Percentiles rank a stretch among this genome's conserved stretches.
Conservation (phyloP, 1,140 invertebrate species). For the Drosophila ironensis region DNA sequence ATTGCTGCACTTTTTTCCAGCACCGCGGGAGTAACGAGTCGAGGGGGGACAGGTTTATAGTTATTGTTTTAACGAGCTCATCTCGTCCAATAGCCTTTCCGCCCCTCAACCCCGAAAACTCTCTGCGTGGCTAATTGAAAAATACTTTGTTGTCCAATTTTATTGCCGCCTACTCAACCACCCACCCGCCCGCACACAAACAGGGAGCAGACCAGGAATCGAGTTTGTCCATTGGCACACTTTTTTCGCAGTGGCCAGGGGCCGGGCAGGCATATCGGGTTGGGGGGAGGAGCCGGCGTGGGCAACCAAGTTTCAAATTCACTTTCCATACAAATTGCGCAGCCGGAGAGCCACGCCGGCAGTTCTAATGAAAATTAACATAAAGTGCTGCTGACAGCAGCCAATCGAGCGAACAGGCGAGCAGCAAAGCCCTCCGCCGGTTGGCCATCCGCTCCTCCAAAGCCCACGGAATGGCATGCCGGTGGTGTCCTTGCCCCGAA, state of each 20-base stretch:
- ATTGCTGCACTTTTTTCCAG: conserved; percentile 61
- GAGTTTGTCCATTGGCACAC: conserved; percentile 56
- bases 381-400: conserved; percentile 79
- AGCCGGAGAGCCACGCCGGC: conserved; percentile 56
- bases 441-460: not conserved
- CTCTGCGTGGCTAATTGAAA: conserved; percentile 67
- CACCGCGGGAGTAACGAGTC: not conserved
- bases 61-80: conserved; percentile 75
- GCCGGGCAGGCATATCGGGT: not conserved
- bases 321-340: conserved; percentile 78
- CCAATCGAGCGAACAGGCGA: conserved; percentile 67
- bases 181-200: not conserved
- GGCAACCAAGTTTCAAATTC: conserved; percentile 68
- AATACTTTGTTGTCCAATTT: conserved; percentile 78
- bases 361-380: conserved; percentile 78
- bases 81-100: conserved; percentile 16
- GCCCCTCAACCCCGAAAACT: conserved; percentile 2
- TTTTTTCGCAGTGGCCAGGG: conserved; percentile 38
- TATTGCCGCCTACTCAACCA: conserved; percentile 37
- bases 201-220: conserved; percentile 17
- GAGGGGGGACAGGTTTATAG: conserved; percentile 42
- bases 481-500: conserved; percentile 52
- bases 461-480: conserved; percentile 18
- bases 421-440: not conserved
- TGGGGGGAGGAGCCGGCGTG: not conserved